Conservation (phyloP, 2,113 vertebrate species). For the Sula dactylatra region DNA sequence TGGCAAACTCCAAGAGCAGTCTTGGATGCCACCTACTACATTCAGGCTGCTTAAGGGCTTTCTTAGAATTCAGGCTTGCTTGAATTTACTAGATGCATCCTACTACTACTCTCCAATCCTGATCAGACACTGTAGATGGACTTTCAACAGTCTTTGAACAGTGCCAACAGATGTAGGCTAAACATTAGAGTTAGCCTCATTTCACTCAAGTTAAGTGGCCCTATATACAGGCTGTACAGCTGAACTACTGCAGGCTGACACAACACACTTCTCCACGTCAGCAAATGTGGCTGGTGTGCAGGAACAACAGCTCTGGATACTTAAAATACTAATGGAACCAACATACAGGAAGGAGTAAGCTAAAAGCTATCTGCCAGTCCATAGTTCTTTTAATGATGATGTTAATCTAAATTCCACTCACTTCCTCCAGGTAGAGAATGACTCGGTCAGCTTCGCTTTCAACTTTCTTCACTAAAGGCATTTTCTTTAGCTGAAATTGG, state of each 20-base stretch:
- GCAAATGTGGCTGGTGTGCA: background rate
- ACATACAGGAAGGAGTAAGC: background rate
- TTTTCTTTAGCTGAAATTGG: slow-evolving; percentile 54
- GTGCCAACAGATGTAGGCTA: background rate
- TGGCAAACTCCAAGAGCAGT: background rate
- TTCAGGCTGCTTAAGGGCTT: background rate
- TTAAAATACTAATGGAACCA: background rate
- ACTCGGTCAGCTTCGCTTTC: slow-evolving; percentile 30
- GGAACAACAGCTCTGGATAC: background rate
- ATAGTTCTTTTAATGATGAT: background rate
- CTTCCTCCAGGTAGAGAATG: slow-evolving; percentile 47
- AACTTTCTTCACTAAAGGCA: slow-evolving; percentile 60
- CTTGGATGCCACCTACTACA: background rate
- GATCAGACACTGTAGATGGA: background rate
- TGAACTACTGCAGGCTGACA: background rate
- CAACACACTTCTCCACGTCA: background rate
- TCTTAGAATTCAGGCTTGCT: background rate
- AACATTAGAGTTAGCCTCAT: background rate
- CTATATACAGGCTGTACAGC: background rate
- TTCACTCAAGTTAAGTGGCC: background rate
- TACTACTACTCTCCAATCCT: background rate
- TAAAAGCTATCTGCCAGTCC: background rate
- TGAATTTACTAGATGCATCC: background rate
- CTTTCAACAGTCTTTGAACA: background rate
- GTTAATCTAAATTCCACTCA: background rate